phyloP scores from a whole-genome alignment of 2,113 vertebrate genomes.

The Strigops habroptila region DNA sequence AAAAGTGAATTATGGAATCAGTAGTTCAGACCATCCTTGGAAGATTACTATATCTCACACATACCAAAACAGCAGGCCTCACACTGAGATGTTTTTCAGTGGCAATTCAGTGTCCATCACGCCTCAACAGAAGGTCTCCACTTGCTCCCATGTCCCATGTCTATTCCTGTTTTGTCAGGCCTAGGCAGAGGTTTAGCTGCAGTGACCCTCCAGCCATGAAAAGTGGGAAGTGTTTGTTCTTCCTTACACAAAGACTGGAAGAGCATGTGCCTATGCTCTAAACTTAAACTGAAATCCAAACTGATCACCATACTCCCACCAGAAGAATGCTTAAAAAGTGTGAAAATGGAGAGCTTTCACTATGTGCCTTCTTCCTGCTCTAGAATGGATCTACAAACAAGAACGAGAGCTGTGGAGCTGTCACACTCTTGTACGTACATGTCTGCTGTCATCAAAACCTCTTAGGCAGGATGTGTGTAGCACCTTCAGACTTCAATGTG shows the following conservation, averaged over 20 bases:
- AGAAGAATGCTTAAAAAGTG: neutral
- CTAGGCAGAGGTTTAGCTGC: neutral
- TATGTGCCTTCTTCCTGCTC: neutral
- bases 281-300: neutral
- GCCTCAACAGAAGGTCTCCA: neutral
- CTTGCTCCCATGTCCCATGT: neutral
- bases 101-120: neutral
- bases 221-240: neutral
- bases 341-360: neutral
- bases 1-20: neutral
- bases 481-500: neutral
- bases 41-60: neutral
- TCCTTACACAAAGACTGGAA: neutral
- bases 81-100: neutral
- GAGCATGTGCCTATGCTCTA: neutral
- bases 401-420: neutral
- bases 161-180: neutral
- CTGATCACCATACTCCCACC: neutral
- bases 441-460: neutral
- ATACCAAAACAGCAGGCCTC: neutral
- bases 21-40: neutral
- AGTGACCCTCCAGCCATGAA: neutral
- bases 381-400: neutral
- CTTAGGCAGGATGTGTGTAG: neutral
- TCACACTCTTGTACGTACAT: neutral